Percentiles rank a stretch among this genome's conserved stretches.
These are phyloP conservation scores for Euplagia quadripunctaria DNA, from an alignment of 2,888 invertebrate species.

Conservation along the genomic window DNA sequence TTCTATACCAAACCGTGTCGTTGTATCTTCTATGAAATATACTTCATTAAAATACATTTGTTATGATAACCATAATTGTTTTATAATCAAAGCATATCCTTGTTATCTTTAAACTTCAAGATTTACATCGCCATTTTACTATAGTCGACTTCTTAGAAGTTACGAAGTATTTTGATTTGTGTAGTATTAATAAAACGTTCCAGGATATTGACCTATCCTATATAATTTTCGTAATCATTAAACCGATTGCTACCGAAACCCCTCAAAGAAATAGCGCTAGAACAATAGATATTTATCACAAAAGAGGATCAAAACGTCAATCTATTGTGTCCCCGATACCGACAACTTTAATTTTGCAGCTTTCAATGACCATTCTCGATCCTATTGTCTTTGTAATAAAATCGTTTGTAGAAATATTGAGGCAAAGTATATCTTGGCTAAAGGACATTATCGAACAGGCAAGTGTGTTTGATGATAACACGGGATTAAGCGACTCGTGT, in stretches of 20 bases:
- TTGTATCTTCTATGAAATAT: too few species aligned
- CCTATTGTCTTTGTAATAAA: constrained; percentile 22
- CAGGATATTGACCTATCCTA: not conserved
- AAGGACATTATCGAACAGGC: constrained; percentile 68
- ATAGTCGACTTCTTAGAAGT: too few species aligned
- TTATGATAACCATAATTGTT: not conserved
- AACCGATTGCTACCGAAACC: constrained; percentile 44
- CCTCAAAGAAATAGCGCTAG: constrained; percentile 55
- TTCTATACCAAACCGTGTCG: too few species aligned
- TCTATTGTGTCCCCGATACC: constrained; percentile 67
- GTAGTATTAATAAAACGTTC: too few species aligned
- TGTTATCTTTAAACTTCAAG: not conserved
- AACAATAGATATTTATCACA: constrained; percentile 65
- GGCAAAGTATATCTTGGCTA: constrained; percentile 36
- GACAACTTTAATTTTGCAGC: constrained; percentile 46
- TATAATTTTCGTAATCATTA: constrained; percentile 26
- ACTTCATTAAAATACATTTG: not conserved
- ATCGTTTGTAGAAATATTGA: constrained; percentile 7
- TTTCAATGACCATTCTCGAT: constrained; percentile 41
- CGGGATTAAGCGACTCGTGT: constrained; percentile 69
- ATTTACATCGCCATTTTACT: too few species aligned
- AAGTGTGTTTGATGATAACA: constrained; percentile 73
- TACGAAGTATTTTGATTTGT: too few species aligned
- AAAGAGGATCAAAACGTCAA: constrained; percentile 69
- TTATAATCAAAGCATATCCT: not conserved